Evolutionary conservation across 2,113 vertebrate species (phyloP).

Genomic region (Pipra filicauda): DNA sequence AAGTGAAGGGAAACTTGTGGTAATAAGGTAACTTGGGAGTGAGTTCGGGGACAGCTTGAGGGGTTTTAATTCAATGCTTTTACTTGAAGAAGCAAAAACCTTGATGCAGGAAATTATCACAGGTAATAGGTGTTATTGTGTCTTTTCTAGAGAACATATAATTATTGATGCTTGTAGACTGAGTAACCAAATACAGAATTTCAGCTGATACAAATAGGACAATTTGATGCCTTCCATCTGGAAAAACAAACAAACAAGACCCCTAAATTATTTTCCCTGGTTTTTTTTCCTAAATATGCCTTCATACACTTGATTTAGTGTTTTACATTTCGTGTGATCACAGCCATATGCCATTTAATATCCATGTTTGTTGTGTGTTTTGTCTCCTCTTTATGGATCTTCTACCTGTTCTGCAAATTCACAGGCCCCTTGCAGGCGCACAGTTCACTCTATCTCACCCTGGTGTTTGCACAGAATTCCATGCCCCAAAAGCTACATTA

Average conservation of each 20-base stretch:
- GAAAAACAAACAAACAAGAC: not conserved
- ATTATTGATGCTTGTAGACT: not conserved
- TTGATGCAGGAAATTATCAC: not conserved
- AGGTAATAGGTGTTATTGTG: not conserved
- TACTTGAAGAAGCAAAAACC: not conserved
- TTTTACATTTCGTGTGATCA: not conserved
- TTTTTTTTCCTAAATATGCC: not conserved
- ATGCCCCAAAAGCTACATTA: accelerated
- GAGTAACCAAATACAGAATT: not conserved
- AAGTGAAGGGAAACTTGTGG: not conserved
- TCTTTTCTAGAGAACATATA: not conserved
- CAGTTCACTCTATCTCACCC: not conserved
- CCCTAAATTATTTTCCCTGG: not conserved
- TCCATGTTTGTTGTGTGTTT: not conserved
- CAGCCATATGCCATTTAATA: not conserved
- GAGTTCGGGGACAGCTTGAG: not conserved
- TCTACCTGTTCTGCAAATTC: not conserved
- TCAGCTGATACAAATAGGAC: not conserved
- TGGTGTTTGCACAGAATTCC: not conserved
- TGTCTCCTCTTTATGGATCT: not conserved
- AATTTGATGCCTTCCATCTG: not conserved
- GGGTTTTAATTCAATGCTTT: not conserved
- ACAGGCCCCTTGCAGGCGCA: not conserved
- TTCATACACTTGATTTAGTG: not conserved
- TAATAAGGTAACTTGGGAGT: not conserved